These are phyloP conservation scores for Apteryx mantelli DNA, from an alignment of 2,113 vertebrate species.

Conservation along the genomic window DNA sequence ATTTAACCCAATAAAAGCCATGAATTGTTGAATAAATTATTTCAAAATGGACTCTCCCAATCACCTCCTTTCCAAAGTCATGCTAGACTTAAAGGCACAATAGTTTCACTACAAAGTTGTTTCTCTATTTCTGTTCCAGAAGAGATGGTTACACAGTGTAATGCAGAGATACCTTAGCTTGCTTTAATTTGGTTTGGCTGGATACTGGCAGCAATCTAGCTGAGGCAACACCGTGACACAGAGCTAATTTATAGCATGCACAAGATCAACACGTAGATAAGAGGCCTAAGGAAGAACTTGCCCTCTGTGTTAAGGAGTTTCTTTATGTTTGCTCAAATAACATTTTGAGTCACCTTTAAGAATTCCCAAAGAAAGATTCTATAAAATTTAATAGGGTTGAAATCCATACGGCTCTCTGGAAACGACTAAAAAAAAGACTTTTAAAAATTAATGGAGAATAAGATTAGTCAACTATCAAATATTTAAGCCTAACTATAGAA, in stretches of 20 bases:
- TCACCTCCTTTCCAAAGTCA: not conserved
- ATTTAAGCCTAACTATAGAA: not conserved
- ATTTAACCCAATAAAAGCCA: not conserved
- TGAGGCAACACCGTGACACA: not conserved
- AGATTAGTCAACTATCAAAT: not conserved
- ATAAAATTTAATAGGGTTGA: not conserved
- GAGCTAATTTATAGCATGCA: not conserved
- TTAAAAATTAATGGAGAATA: not conserved
- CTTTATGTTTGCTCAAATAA: conserved; percentile 6
- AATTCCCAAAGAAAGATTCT: not conserved
- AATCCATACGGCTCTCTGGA: not conserved
- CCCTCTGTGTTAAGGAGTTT: not conserved
- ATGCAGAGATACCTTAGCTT: not conserved
- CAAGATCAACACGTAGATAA: rapidly evolving
- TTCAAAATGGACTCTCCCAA: not conserved
- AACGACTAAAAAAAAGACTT: not conserved
- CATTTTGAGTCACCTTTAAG: not conserved
- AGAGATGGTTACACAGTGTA: not conserved
- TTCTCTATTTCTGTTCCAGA: not conserved
- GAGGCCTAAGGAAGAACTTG: not conserved
- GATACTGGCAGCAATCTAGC: not conserved
- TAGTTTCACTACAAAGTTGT: not conserved
- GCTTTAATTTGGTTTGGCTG: not conserved
- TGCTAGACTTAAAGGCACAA: not conserved
- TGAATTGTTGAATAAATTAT: not conserved